These are phyloP conservation scores for Anser cygnoides DNA, from an alignment of 2,113 vertebrate species.

Conservation along the genomic window DNA sequence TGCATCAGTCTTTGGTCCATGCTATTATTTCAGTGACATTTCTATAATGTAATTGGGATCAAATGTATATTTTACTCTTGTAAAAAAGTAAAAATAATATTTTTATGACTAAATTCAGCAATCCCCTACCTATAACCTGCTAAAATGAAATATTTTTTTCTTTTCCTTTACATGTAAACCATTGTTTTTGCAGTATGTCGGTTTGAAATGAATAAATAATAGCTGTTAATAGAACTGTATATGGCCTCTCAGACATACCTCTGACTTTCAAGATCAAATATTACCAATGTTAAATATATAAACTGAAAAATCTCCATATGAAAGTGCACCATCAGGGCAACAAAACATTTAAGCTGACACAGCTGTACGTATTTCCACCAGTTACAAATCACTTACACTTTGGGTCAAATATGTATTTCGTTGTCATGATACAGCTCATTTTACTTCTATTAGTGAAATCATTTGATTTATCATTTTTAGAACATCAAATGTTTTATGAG, in stretches of 20 bases:
- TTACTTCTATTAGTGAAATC: slow-evolving; percentile 52
- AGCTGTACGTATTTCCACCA: slow-evolving; percentile 59
- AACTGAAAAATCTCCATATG: slow-evolving; percentile 29
- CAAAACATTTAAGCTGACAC: slow-evolving; percentile 76
- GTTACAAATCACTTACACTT: slow-evolving; percentile 62
- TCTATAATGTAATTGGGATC: slow-evolving; percentile 68
- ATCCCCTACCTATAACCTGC: slow-evolving; percentile 4
- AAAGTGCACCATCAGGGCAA: slow-evolving; percentile 79
- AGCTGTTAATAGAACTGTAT: slow-evolving; percentile 39
- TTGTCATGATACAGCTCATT: slow-evolving; percentile 62
- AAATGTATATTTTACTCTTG: slow-evolving; percentile 74
- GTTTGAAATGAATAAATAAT: slow-evolving; percentile 52
- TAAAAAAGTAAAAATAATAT: slow-evolving; percentile 70
- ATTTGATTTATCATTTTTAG: slow-evolving; percentile 68
- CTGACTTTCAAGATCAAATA: slow-evolving; percentile 45
- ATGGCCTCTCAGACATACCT: slow-evolving; percentile 68
- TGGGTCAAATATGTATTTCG: slow-evolving; percentile 68
- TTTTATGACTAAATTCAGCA: slow-evolving; percentile 69
- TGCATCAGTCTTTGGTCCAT: slow-evolving; percentile 60
- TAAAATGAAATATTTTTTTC: not conserved
- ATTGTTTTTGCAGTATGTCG: slow-evolving; percentile 48
- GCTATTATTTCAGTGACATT: slow-evolving; percentile 61
- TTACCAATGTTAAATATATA: slow-evolving; percentile 50
- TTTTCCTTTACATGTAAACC: slow-evolving; percentile 43
- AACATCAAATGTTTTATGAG: slow-evolving; percentile 75